Percentiles rank a stretch among this genome's conserved stretches.
Evolutionary conservation across 64 coral and sea anemone species (phyloP).

Genomic region (Stichodactyla helianthus): DNA sequence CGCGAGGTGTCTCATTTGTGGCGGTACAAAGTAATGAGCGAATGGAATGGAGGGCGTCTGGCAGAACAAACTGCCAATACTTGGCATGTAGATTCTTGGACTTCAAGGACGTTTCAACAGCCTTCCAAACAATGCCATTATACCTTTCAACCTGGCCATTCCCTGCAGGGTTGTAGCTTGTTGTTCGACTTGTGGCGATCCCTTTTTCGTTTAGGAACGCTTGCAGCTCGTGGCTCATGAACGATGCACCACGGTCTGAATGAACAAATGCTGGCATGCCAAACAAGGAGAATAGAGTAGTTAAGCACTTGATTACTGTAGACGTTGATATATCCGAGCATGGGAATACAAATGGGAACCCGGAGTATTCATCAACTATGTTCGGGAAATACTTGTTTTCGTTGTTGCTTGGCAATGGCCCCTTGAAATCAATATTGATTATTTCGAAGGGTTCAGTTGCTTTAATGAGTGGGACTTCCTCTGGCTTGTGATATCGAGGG

Average conservation of each 20-base stretch:
- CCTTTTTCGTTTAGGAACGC: not conserved
- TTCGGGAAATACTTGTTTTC: too few relatives aligned
- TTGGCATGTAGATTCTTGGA: too few relatives aligned
- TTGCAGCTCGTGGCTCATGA: not conserved
- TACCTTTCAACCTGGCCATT: slow-evolving; percentile 32
- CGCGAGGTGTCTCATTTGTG: too few relatives aligned
- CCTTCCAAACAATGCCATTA: too few relatives aligned
- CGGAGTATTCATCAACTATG: slow-evolving; percentile 30
- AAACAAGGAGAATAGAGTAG: slow-evolving; percentile 16
- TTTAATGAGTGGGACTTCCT: slow-evolving; percentile 7
- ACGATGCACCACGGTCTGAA: slow-evolving; percentile 24
- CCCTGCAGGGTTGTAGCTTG: not conserved
- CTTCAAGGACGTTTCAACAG: too few relatives aligned
- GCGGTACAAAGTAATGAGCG: not conserved
- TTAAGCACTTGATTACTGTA: slow-evolving; percentile 44
- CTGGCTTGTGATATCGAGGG: slow-evolving; percentile 10
- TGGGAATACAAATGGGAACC: slow-evolving; percentile 23
- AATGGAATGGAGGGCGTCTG: too few relatives aligned
- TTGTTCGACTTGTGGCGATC: slow-evolving; percentile 21
- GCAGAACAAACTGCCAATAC: too few relatives aligned
- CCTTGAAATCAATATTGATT: too few relatives aligned
- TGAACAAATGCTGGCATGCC: slow-evolving; percentile 23
- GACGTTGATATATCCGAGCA: not conserved
- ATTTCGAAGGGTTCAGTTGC: too few relatives aligned
- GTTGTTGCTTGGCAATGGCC: too few relatives aligned